Percentiles rank a stretch among this genome's conserved stretches.
phyloP scores from a whole-genome alignment of 2,888 invertebrate species.

The Galerucella nymphaeae region DNA sequence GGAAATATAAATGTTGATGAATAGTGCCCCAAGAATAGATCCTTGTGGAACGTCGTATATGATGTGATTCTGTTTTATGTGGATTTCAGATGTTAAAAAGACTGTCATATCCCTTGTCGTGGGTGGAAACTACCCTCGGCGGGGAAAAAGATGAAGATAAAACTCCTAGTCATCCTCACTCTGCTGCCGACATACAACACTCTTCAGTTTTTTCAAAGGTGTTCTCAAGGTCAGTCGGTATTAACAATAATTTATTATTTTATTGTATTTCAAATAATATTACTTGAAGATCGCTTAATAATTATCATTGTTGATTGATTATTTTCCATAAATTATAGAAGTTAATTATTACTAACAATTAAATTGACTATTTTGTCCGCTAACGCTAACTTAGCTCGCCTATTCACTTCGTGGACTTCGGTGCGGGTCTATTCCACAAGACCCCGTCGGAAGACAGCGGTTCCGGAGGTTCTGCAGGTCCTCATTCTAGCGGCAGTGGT shows the following conservation, averaged over 20 bases:
- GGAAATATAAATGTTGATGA: too few species aligned
- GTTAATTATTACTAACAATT: conserved; percentile 1
- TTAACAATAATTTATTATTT: neutral
- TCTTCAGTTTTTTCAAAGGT: conserved; percentile 89
- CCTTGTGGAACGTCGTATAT: too few species aligned
- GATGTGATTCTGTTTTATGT: neutral
- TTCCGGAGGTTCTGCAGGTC: conserved; percentile 70
- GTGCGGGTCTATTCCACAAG: conserved; percentile 91
- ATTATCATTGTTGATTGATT: neutral
- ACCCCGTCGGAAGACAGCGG: conserved; percentile 93
- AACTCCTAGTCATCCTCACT: conserved; percentile 62
- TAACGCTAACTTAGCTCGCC: conserved; percentile 74
- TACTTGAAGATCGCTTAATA: neutral
- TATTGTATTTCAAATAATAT: neutral
- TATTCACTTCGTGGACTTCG: conserved; percentile 95
- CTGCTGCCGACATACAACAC: conserved; percentile 68
- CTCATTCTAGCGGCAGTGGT: conserved; percentile 62
- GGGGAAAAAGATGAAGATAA: conserved; percentile 73
- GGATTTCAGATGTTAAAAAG: conserved; percentile 86
- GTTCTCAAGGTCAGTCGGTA: conserved; percentile 80
- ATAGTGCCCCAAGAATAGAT: too few species aligned
- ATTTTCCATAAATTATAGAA: too few species aligned
- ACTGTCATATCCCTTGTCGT: conserved; percentile 89
- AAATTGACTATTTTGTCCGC: conserved; percentile 10
- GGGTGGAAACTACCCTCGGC: conserved; percentile 92